phyloP scores from a whole-genome alignment of 2,797 vertebrate species.

The Clarias fuscus region DNA sequence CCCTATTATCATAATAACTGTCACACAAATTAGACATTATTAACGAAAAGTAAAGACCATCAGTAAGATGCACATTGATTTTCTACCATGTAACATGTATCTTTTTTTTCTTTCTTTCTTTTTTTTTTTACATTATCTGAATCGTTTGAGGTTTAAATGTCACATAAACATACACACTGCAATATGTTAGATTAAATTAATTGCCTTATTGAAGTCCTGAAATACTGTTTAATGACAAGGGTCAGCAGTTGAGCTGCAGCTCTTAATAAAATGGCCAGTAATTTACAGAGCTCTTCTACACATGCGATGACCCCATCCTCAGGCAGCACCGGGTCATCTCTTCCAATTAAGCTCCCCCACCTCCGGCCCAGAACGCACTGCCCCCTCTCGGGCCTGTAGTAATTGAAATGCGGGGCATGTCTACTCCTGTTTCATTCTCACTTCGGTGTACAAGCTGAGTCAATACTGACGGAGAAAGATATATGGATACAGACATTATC shows the following conservation, averaged over 20 bases:
- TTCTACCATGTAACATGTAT: background rate
- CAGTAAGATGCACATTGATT: background rate
- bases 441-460: constrained; percentile 64
- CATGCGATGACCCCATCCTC: constrained; percentile 64
- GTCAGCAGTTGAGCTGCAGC: constrained; percentile 59
- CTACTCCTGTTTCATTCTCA: constrained; percentile 65
- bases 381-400: constrained; percentile 58
- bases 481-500: constrained; percentile 60
- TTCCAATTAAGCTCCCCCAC: constrained; percentile 70
- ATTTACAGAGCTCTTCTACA: constrained; percentile 64
- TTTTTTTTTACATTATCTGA: background rate
- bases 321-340: constrained; percentile 67
- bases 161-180: background rate
- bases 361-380: constrained; percentile 28
- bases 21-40: constrained; percentile 35
- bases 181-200: constrained; percentile 5
- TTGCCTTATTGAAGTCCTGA: constrained; percentile 17
- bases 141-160: background rate
- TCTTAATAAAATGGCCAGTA: constrained; percentile 69
- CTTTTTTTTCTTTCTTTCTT: too few species aligned
- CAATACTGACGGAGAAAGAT: constrained; percentile 57
- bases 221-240: constrained; percentile 29
- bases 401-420: constrained; percentile 72
- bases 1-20: constrained; percentile 22
- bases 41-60: background rate